A percentile compares a stretch with the other conserved stretches of the same genome.
These are phyloP conservation scores for Euplexia lucipara DNA, from an alignment of 2,888 invertebrate genomes.

Conservation along the genomic window DNA sequence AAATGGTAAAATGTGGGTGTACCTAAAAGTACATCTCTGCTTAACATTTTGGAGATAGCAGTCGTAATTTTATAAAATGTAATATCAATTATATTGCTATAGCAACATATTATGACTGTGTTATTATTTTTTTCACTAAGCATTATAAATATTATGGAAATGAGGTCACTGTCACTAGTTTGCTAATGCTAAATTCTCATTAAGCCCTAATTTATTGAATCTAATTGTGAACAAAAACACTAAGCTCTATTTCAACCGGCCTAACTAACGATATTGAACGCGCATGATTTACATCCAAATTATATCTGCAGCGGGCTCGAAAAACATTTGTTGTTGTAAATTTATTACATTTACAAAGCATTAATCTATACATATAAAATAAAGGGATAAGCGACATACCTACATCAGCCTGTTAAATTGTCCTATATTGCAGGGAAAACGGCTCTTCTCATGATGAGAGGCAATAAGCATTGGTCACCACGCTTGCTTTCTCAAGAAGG, in stretches of 20 bases:
- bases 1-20: too few relatives aligned
- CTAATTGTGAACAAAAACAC: constrained; percentile 35
- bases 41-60: too few relatives aligned
- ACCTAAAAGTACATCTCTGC: too few relatives aligned
- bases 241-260: constrained; percentile 19
- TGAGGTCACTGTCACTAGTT: constrained; percentile 15
- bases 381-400: too few relatives aligned
- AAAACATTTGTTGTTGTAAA: constrained; percentile 3
- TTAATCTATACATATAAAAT: too few relatives aligned
- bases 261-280: constrained; percentile 18
- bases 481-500: too few relatives aligned
- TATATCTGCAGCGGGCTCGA: constrained; percentile 1
- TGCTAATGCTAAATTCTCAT: constrained; percentile 22
- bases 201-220: constrained; percentile 30
- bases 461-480: too few relatives aligned
- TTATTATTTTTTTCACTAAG: constrained; percentile 3
- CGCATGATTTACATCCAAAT: constrained; percentile 18
- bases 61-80: not conserved
- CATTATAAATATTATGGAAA: constrained; percentile 21
- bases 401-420: too few relatives aligned
- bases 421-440: too few relatives aligned
- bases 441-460: too few relatives aligned
- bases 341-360: not conserved
- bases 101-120: not conserved
- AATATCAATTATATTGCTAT: not conserved